Evolutionary conservation across 1,140 invertebrate species (phyloP), one percentile per base, ranked within the genome.

Genomic region (Metopolophium dirhodum): DNA sequence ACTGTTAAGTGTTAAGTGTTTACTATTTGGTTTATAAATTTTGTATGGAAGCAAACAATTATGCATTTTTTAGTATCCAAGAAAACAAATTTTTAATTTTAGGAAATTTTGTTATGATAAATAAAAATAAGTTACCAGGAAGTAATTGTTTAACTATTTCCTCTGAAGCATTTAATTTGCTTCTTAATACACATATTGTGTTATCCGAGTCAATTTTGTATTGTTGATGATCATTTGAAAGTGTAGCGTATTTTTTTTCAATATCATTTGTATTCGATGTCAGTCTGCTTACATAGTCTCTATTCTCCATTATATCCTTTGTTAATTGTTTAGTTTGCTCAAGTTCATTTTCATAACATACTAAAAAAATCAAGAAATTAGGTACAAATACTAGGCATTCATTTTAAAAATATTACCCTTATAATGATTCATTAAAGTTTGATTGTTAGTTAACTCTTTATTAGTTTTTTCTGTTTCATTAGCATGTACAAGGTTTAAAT

Each of bases 131-230:
- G 1, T 85, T 93, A 93, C 91, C 82, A 54, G 91, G 91, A 86
- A 93, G 11, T 54, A 93, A n/a, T 54, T 93, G 91, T 61, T 93
- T 86, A n/a, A 93, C 91, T n/a, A 93, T 93, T 41, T 93, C 91
- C 30, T 93, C 91, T 86, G 91, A 83, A 86, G 91, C 91, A 85
- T 57, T 45, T 51, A 93, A 85, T n/a, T 93, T 93, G 77, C 30
- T 93, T 41, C 1, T 57, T 85, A 93, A 41, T 8, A 41, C 1
- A 41, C 11, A 23, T 7, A 51, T 57, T 85, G 82, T 57, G 18
- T 85, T 45, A 45, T 93, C 82, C 1, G 35, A 41, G 20, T 30
- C 18, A 54, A 41, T 18, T 45, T 93, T 93, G 23, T 93, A 86
- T 41, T 93, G 82, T 86, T 86, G 35, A 57, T 54, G 57, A 18